phyloP scores from a whole-genome alignment of 2,113 vertebrate genomes.

The Tachycineta bicolor region DNA sequence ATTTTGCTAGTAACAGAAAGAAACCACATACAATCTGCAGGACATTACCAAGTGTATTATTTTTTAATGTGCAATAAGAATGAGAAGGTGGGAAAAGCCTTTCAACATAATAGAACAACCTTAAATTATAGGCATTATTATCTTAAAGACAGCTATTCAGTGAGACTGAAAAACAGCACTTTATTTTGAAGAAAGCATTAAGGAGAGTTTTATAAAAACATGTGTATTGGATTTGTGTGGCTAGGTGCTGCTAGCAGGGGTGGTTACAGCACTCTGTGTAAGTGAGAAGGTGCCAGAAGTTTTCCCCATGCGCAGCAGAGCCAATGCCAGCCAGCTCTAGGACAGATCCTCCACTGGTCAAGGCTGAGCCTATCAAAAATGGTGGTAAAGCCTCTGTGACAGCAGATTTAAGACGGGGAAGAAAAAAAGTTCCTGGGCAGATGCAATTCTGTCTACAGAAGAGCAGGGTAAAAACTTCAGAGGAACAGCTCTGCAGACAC shows the following conservation, averaged over 20 bases:
- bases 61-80: not conserved
- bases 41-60: not conserved
- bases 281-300: not conserved
- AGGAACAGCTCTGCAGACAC: not conserved
- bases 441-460: not conserved
- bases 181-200: not conserved
- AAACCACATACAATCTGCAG: not conserved
- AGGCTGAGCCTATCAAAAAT: not conserved
- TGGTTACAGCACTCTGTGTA: not conserved
- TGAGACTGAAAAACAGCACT: not conserved
- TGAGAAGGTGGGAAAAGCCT: not conserved
- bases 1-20: not conserved
- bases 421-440: not conserved
- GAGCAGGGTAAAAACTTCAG: not conserved
- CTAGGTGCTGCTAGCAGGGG: no score
- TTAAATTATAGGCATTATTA: not conserved
- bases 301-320: not conserved
- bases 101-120: not conserved
- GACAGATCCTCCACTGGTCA: no score
- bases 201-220: not conserved
- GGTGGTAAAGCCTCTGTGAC: not conserved
- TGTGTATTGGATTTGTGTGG: rapidly evolving
- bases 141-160: not conserved
- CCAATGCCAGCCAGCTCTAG: not conserved
- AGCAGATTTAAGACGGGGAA: not conserved